phyloP scores from a whole-genome alignment of 2,797 vertebrate species.

The Macropus fuliginosus region DNA sequence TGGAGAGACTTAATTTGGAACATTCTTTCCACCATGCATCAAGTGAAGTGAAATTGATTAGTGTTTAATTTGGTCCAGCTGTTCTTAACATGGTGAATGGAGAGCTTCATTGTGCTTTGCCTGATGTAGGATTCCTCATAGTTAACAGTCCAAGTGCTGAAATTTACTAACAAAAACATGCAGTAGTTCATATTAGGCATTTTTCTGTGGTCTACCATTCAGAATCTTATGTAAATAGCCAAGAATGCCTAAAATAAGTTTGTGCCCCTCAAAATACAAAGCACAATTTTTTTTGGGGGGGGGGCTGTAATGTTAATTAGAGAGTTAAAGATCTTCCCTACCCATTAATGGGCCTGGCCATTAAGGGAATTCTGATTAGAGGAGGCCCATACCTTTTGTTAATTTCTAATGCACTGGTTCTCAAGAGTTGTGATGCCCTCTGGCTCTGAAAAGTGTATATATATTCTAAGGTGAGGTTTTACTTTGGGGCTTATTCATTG shows the following conservation, averaged over 20 bases:
- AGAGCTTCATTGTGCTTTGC: conserved; percentile 65
- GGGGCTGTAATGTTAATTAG: too few relatives aligned
- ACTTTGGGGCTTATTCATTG: too few relatives aligned
- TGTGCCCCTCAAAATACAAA: not conserved
- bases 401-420: too few relatives aligned
- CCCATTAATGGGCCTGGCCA: too few relatives aligned
- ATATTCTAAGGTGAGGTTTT: too few relatives aligned
- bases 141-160: conserved; percentile 70
- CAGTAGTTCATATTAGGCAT: conserved; percentile 45
- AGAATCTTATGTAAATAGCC: conserved; percentile 49
- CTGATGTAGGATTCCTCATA: conserved; percentile 73
- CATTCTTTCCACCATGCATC: conserved; percentile 80
- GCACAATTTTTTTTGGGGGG: not conserved
- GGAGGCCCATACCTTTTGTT: too few relatives aligned
- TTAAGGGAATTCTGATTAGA: too few relatives aligned
- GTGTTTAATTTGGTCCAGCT: conserved; percentile 80
- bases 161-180: conserved; percentile 50
- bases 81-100: conserved; percentile 60
- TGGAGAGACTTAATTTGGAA: conserved; percentile 70
- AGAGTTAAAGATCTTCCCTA: too few relatives aligned
- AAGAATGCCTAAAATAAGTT: conserved; percentile 18
- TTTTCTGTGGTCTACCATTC: conserved; percentile 59
- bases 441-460: too few relatives aligned
- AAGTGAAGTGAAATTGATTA: conserved; percentile 77
- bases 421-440: too few relatives aligned